Conservation (phyloP, 2,888 invertebrate genomes). For the Eristalinus aeneus region DNA sequence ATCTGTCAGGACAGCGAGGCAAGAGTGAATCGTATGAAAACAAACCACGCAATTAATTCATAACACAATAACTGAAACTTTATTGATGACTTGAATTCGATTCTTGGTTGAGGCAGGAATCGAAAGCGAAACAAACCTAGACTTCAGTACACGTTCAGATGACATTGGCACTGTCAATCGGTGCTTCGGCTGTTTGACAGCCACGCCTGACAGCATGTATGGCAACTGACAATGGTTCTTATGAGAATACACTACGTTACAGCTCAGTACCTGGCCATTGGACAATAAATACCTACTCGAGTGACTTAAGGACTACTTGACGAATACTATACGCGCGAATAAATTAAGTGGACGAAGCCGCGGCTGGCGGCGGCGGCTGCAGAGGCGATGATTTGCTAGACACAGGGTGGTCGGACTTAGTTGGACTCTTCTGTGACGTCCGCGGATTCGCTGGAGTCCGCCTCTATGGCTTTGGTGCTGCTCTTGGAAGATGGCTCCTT, state of each 20-base stretch:
- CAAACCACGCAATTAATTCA: background rate
- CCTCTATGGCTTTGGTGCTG: slow-evolving; percentile 39
- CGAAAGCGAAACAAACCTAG: slow-evolving; percentile 17
- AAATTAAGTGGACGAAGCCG: slow-evolving; percentile 50
- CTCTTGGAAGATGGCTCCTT: slow-evolving; percentile 25
- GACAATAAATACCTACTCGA: slow-evolving; percentile 60
- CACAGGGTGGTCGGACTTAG: slow-evolving; percentile 13
- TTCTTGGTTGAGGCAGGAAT: background rate
- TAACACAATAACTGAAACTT: slow-evolving; percentile 32
- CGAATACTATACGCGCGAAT: slow-evolving; percentile 53
- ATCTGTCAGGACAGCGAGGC: background rate
- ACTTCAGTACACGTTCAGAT: slow-evolving; percentile 47
- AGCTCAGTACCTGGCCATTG: slow-evolving; percentile 37
- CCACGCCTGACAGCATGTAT: slow-evolving; percentile 53
- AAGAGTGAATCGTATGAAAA: background rate
- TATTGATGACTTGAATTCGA: slow-evolving; percentile 59
- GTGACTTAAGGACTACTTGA: slow-evolving; percentile 46
- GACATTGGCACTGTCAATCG: slow-evolving; percentile 14
- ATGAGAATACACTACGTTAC: slow-evolving; percentile 17
- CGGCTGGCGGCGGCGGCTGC: background rate
- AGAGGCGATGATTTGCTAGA: slow-evolving; percentile 37
- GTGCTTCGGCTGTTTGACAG: slow-evolving; percentile 41
- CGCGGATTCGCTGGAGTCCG: slow-evolving; percentile 50
- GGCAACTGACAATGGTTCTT: slow-evolving; percentile 58
- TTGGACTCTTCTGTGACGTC: slow-evolving; percentile 40